Base-by-base conservation (phyloP, 1,140 invertebrate species). In the Eueides isabella region DNA sequence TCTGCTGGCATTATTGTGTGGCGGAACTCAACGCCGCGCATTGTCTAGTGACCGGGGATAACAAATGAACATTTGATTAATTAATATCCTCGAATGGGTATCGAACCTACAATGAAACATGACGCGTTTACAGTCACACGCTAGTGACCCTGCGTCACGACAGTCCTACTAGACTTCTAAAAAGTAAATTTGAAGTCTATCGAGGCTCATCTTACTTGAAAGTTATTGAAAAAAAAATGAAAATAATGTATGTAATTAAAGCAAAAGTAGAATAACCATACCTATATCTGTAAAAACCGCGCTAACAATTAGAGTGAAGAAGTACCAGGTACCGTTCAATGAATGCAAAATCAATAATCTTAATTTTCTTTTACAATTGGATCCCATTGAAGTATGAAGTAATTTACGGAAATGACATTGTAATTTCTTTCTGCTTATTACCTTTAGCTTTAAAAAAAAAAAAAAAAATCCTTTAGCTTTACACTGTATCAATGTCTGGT, bases 301-400 rank as follows among this genome's bases (percentile, higher is more conserved):
- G 9, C 3, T 2, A 63, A 63, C 26, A 63, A 63, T 29, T 63
- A 63, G 30, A 29, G 26, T 23, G 16, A 5, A 63, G 16, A 12
- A 63, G 68, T 70, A 62, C 68, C 68, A 62, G 68, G 68, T 61
- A 70, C 68, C 68, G 31, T 30, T 62, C 16, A 33, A 61, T 11
- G 12, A 28, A 62, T 26, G 55, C 9, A 63, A n/a, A 48, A 70
- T 69, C 44, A 69, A 61, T 61, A 69, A 61, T 16, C 48, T 69
- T 66, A 66, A 66, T 66, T 35, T 38, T 16, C 35, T 41, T 66
- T n/a, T 0, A 55, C 48, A 11, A 55, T 55, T n/a, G 26, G 9
- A 11, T 0, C n/a, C 12, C 3, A 23, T 26, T n/a, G 48, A 11
- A 14, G 48, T 55, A 26, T 55, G n/a, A 11, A 26, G 23, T 12